Conservation (phyloP, 2,797 vertebrate species). For the Gallinago nigripennis region DNA sequence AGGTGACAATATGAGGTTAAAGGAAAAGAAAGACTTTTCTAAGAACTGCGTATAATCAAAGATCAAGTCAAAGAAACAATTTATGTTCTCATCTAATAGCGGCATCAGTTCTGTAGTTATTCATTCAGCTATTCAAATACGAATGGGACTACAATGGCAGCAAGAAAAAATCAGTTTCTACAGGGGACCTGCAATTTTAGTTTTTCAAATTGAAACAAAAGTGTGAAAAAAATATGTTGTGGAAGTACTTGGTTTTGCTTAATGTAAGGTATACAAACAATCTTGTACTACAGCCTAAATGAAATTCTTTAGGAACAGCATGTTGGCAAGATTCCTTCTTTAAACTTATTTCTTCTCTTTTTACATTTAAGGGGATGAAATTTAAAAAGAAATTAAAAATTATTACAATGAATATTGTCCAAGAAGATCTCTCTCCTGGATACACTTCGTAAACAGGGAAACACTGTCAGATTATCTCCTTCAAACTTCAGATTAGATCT, state of each 20-base stretch:
- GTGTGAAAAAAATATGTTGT: background rate
- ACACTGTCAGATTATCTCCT: background rate
- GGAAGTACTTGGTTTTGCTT: background rate
- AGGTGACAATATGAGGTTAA: background rate
- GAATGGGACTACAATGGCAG: background rate
- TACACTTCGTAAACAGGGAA: background rate
- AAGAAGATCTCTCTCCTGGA: background rate
- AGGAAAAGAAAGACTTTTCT: background rate
- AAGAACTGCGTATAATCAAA: background rate
- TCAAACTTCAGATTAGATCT: background rate
- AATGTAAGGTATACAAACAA: background rate
- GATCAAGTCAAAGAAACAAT: background rate
- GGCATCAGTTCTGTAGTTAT: background rate
- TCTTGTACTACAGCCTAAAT: background rate
- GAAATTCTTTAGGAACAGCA: background rate
- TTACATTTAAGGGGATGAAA: background rate
- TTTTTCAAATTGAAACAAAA: conserved; percentile 14
- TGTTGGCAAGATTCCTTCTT: background rate
- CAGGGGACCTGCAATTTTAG: background rate
- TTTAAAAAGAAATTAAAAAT: background rate
- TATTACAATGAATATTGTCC: background rate
- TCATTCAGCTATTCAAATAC: background rate
- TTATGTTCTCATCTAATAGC: background rate
- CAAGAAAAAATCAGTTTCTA: background rate
- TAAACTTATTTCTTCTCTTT: background rate